Conservation (phyloP, 2,888 invertebrate genomes). For the Reticulitermes lucifugus region DNA sequence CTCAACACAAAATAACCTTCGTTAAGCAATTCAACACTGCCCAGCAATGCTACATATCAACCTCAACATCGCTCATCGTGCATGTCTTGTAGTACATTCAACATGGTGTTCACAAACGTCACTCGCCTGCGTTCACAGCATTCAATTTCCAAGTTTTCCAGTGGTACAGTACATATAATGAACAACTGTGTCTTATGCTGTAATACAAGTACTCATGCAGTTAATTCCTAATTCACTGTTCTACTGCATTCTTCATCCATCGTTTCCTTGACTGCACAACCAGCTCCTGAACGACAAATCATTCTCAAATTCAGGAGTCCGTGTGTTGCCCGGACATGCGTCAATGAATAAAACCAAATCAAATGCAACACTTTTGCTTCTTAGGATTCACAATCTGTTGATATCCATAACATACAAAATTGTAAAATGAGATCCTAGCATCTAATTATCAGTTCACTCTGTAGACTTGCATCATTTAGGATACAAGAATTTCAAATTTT, state of each 20-base stretch:
- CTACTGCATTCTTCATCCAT: neutral
- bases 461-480: neutral
- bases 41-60: neutral
- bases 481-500: neutral
- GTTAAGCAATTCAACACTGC: neutral
- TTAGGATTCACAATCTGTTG: conserved; percentile 1
- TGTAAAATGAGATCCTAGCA: conserved; percentile 28
- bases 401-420: conserved; percentile 12
- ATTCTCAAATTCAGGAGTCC: neutral
- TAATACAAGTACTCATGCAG: neutral
- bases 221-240: too few species aligned
- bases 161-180: neutral
- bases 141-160: neutral
- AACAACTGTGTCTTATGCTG: conserved; percentile 12
- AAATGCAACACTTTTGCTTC: neutral
- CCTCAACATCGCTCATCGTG: neutral
- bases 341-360: neutral
- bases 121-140: neutral
- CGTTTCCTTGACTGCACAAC: neutral
- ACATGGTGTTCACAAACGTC: neutral
- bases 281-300: neutral
- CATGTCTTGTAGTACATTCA: too few species aligned
- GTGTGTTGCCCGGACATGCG: neutral
- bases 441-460: conserved; percentile 9
- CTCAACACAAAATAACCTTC: neutral